Percentiles rank a stretch among this genome's conserved stretches.
phyloP scores from a whole-genome alignment of 2,888 invertebrate species.

The Cyclophora punctaria region DNA sequence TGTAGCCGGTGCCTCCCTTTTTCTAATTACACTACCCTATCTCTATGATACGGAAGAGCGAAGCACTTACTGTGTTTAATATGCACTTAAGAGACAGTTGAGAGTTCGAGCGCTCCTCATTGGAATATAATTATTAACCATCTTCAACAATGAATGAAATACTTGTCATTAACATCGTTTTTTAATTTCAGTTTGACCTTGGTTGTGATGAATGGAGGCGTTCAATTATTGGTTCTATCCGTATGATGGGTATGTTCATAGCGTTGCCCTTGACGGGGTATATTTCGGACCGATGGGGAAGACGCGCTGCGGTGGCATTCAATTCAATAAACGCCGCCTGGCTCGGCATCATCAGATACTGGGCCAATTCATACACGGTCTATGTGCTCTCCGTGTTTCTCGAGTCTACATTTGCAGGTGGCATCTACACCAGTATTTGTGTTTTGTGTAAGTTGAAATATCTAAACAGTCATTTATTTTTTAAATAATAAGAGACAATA shows the following conservation, averaged over 20 bases:
- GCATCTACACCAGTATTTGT: slow-evolving; percentile 80
- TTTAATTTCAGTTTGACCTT: slow-evolving; percentile 67
- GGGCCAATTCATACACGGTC: slow-evolving; percentile 76
- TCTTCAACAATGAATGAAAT: no score
- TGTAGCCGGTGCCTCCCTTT: no score
- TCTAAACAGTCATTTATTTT: slow-evolving; percentile 68
- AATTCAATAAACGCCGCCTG: slow-evolving; percentile 76
- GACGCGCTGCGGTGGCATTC: slow-evolving; percentile 73
- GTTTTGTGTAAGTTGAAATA: slow-evolving; percentile 68
- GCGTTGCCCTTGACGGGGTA: slow-evolving; percentile 80
- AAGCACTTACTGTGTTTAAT: no score
- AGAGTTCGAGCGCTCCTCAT: no score
- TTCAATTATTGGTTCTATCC: slow-evolving; percentile 80
- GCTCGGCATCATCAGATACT: slow-evolving; percentile 77
- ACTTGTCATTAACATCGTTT: no score
- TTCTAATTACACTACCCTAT: no score
- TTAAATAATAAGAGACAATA: slow-evolving; percentile 17
- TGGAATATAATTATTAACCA: no score
- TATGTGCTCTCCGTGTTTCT: slow-evolving; percentile 77
- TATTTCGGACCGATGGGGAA: slow-evolving; percentile 82
- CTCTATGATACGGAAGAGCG: no score
- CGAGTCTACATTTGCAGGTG: slow-evolving; percentile 79
- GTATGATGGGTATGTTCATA: slow-evolving; percentile 79
- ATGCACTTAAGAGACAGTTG: no score
- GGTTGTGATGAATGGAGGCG: slow-evolving; percentile 82